Base-by-base conservation (phyloP, 2,888 invertebrate species). In the Chrysotoxum bicinctum region DNA sequence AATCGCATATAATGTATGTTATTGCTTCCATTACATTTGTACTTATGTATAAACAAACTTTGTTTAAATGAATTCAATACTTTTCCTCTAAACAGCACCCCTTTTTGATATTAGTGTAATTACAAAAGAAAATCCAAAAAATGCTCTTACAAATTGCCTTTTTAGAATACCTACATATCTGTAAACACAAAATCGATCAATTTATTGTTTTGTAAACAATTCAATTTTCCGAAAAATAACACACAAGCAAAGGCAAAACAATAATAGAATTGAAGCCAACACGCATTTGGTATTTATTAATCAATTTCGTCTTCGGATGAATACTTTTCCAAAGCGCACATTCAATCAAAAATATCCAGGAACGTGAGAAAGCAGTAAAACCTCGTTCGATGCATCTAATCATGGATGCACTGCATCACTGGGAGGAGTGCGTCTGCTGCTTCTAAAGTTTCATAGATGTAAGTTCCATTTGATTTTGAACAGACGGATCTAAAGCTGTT, bases 201-300 rank as follows among this genome's bases (percentile, higher is more conserved):
- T 35, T 21, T 54, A 50, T 64, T 52, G n/a, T 30, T 52, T 52
- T 52, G 26, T 52, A 52, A 52, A 52, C 62, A 74, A 52, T 35
- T 32, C 21, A 40, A 74, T 64, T 52, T 30, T 54, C 30, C 23
- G 12, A 62, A 45, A 62, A 19, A 7, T 19, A 60, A 40, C 35
- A 40, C 37, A 48, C 0, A 45, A 16, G 2, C 43, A n/a, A 26
- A 50, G 10, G 14, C 32, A 52, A 43, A 32, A 9, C 30, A 19
- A 43, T 43, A 19, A n/a, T n/a, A 21, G 14, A 12, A 54, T 26
- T 10, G 21, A 32, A 64, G 14, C 21, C 7, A 37, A 19, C 6
- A 58, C 23, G n/a, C 40, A 9, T 23, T 52, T 32, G 14, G 30
- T 19, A 9, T 10, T 40, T 48, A 45, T 56, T 56, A 66, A 40